Base-by-base conservation (phyloP, 1,140 invertebrate species). In the Drosophila mojavensis region DNA sequence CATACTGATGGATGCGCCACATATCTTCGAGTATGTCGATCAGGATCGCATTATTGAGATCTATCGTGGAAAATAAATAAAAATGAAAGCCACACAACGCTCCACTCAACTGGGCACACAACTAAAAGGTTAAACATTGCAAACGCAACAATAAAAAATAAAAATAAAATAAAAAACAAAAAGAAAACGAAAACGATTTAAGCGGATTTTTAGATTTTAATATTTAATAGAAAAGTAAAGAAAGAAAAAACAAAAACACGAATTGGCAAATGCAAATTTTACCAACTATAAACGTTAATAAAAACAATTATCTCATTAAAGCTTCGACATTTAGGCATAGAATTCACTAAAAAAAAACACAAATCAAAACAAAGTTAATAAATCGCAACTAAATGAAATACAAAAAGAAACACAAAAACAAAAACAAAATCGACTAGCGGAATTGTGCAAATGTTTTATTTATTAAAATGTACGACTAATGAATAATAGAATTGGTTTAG, bases 11-110 rank as follows among this genome's bases (percentile, higher is more conserved):
- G 97, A 99, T 91, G 98, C 99, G 1, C 99, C 99, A 33, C 98
- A 99, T 93, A 99, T 99, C 93, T 99, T 99, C 93, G 98, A 99
- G 93, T 98, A 98, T 92, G 98, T 99, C 59, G 98, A 99, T 93
- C 98, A 99, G 93, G 97, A 99, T 93, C 96, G 96, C 92, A 98
- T 99, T 83, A 98, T 99, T 84, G 97, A 98, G 93, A 97, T 97
- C 88, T 98, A 98, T 92, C 95, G 97, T 90, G 97, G 97, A 93
- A 97, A 98, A 94, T 97, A 96, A 95, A 24, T 1, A 3, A 11
- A 11, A 36, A 50, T 20, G 4, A 17, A 6, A 33, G 5, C 6
- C 11, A 26, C 17, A 7, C 1, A 28, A 11, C 63, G 36, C 58
- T 28, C 56, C 17, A 30, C 5, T 64, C 63, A 66, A 70, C 51